A percentile compares a stretch with the other conserved stretches of the same genome.
phyloP scores from a whole-genome alignment of 1,140 invertebrate species.

The Arion vulgaris region DNA sequence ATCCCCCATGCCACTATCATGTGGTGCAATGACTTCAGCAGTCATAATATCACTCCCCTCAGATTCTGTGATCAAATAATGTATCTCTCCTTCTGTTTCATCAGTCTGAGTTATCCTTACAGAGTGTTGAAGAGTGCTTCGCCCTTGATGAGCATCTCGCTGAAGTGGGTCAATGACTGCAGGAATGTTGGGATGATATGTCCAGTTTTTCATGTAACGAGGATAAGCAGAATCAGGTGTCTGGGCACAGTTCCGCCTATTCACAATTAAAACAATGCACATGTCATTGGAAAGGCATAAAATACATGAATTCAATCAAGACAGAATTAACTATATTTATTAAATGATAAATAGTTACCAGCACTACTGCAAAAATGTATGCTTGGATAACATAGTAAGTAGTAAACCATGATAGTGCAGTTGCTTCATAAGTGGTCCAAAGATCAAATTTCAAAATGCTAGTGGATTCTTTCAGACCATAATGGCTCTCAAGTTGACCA shows the following conservation, averaged over 20 bases:
- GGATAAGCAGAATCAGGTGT: conserved; percentile 67
- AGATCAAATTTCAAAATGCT: no score
- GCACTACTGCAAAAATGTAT: no score
- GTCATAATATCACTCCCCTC: not conserved
- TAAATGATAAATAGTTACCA: no score
- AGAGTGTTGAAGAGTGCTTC: not conserved
- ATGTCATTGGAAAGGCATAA: not conserved
- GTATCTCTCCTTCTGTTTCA: not conserved
- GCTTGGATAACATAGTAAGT: no score
- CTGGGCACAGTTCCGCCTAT: conserved; percentile 64
- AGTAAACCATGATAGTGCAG: no score
- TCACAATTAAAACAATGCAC: not conserved
- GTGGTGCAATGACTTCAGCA: not conserved
- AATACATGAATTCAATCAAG: no score
- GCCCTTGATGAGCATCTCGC: conserved; percentile 15
- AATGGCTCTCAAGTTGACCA: no score
- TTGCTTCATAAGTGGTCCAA: no score
- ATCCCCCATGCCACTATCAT: not conserved
- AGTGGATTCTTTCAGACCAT: no score
- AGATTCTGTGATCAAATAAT: conserved; percentile 16
- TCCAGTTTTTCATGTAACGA: conserved; percentile 67
- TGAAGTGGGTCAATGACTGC: conserved; percentile 42
- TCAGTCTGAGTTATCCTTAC: not conserved
- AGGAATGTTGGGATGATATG: conserved; percentile 52
- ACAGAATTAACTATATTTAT: no score